phyloP scores from a whole-genome alignment of 92 coral and sea anemone genomes.

The Zoanthus gigantus region DNA sequence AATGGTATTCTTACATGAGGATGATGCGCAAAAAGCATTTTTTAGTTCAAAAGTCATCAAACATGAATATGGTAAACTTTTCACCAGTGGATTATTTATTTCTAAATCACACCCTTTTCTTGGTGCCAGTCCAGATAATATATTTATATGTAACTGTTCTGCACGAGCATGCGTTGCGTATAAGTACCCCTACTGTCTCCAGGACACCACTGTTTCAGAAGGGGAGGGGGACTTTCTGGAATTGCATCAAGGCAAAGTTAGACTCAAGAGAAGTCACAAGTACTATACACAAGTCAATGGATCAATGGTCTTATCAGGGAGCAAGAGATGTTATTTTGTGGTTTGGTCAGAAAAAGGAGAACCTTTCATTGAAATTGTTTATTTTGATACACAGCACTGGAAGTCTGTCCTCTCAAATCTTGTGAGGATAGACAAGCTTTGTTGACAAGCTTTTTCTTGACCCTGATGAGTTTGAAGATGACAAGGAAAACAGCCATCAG shows the following conservation, averaged over 20 bases:
- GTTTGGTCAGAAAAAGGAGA: constrained; percentile 42
- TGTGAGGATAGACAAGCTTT: too few species aligned
- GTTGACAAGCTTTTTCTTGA: too few species aligned
- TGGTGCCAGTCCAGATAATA: constrained; percentile 59
- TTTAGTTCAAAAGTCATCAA: not conserved
- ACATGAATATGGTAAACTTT: not conserved
- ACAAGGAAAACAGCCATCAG: too few species aligned
- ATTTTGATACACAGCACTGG: constrained; percentile 36
- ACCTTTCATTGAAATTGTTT: constrained; percentile 38
- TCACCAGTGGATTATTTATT: constrained; percentile 30
- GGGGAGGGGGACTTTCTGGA: constrained; percentile 55
- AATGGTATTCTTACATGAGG: too few species aligned
- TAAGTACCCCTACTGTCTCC: constrained; percentile 51
- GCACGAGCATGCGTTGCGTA: constrained; percentile 35
- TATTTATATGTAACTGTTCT: constrained; percentile 48
- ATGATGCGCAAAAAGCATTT: too few species aligned
- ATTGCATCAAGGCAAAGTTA: constrained; percentile 7
- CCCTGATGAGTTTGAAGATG: too few species aligned
- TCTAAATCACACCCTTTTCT: constrained; percentile 32
- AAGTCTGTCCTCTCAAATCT: not conserved
- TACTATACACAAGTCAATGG: too few species aligned
- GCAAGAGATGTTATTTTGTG: constrained; percentile 49
- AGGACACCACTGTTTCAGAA: constrained; percentile 32
- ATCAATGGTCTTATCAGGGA: not conserved
- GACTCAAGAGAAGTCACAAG: too few species aligned